Percentiles rank a stretch among this genome's conserved stretches.
These are phyloP conservation scores for Bos javanicus DNA, from an alignment of 2,113 vertebrate species.

Conservation along the genomic window DNA sequence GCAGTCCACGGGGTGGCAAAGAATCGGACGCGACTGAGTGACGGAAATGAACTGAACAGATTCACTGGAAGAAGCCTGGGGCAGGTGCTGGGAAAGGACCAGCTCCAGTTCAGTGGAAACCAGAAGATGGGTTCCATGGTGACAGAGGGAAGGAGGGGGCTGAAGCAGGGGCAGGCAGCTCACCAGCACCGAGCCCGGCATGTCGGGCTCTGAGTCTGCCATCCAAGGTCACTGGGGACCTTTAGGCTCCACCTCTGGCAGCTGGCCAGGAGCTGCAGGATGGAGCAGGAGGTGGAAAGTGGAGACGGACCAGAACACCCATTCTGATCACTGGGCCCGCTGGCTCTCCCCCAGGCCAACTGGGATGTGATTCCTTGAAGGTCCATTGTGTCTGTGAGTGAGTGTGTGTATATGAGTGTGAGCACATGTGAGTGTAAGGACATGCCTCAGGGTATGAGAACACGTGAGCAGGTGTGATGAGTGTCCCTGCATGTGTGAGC, in stretches of 20 bases:
- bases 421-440: too few species aligned
- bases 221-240: not conserved
- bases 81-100: not conserved
- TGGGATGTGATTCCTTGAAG: not conserved
- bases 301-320: not conserved
- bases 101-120: not conserved
- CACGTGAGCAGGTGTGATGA: accelerated
- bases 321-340: not conserved
- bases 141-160: not conserved
- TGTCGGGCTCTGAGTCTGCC: not conserved
- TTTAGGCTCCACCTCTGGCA: not conserved
- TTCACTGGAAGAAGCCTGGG: too few species aligned
- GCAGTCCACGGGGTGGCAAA: not conserved
- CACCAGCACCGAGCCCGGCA: not conserved
- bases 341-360: not conserved
- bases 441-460: not conserved
- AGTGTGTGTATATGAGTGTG: not conserved
- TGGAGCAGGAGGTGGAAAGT: not conserved
- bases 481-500: accelerated
- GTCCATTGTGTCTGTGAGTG: not conserved
- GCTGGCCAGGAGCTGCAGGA: not conserved
- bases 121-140: accelerated
- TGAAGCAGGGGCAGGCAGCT: not conserved
- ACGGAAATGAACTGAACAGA: not conserved
- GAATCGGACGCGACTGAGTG: not conserved